Conservation (phyloP, 1,140 invertebrate genomes). For the Sitophilus oryzae region DNA sequence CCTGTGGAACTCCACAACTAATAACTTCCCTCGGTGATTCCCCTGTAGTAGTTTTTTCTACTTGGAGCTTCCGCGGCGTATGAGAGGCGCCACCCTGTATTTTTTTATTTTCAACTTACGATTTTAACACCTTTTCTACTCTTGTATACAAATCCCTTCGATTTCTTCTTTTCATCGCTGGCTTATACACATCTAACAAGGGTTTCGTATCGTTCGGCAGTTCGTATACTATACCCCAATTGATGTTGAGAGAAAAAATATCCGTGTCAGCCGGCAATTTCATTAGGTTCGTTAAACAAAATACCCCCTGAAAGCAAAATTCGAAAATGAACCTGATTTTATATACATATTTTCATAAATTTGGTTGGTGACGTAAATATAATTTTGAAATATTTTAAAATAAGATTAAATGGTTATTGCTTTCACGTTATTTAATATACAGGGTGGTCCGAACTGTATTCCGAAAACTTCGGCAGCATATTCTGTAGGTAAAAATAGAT, state of each 20-base stretch:
- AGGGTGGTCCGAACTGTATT: too few species aligned
- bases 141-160: constrained; percentile 59
- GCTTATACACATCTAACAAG: constrained; percentile 34
- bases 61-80: too few species aligned
- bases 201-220: constrained; percentile 60
- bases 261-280: constrained; percentile 45
- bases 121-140: constrained; percentile 62
- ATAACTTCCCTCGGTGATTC: too few species aligned
- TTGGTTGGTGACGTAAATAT: background rate
- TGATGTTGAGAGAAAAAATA: constrained; percentile 61
- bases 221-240: constrained; percentile 73
- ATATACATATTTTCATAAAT: background rate
- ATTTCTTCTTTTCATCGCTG: constrained; percentile 48
- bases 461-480: too few species aligned
- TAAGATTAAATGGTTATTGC: too few species aligned
- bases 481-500: too few species aligned
- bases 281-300: constrained; percentile 31
- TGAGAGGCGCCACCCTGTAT: too few species aligned
- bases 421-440: too few species aligned
- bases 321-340: background rate
- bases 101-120: constrained; percentile 49
- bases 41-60: too few species aligned
- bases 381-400: background rate
- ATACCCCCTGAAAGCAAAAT: constrained; percentile 22
- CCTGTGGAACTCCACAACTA: too few species aligned